A percentile compares a stretch with the other conserved stretches of the same genome.
These are phyloP conservation scores for Columba guinea DNA, from an alignment of 2,797 vertebrate genomes.

Conservation along the genomic window DNA sequence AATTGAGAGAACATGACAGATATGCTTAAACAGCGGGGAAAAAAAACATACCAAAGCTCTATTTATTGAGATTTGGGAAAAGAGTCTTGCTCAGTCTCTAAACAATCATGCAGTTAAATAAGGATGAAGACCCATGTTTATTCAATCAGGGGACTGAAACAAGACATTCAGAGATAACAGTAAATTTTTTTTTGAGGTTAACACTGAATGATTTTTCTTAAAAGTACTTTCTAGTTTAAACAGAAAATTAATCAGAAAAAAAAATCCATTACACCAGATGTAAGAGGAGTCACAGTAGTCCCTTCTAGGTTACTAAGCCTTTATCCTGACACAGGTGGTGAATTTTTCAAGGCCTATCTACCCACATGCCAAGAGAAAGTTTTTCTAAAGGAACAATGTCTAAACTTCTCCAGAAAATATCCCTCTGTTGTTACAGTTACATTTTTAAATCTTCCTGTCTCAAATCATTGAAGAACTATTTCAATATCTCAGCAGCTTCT, in stretches of 20 bases:
- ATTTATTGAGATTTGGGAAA: background rate
- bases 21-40: background rate
- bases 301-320: background rate
- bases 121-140: background rate
- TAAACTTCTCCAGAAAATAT: background rate
- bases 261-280: background rate
- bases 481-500: background rate
- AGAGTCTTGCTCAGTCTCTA: background rate
- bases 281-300: background rate
- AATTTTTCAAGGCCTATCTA: background rate
- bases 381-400: background rate
- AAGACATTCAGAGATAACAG: background rate
- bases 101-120: background rate
- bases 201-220: background rate
- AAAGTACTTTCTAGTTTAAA: background rate
- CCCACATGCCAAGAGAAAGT: background rate
- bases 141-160: background rate
- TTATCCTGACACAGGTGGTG: background rate
- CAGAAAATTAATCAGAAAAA: background rate
- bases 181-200: background rate
- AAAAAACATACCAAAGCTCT: background rate
- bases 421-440: background rate
- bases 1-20: background rate
- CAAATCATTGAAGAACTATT: background rate
- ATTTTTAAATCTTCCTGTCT: background rate